Percentiles rank a stretch among this genome's conserved stretches.
These are phyloP conservation scores for Steinernema carpocapsae DNA, from an alignment of 2,888 invertebrate genomes.

Conservation along the genomic window DNA sequence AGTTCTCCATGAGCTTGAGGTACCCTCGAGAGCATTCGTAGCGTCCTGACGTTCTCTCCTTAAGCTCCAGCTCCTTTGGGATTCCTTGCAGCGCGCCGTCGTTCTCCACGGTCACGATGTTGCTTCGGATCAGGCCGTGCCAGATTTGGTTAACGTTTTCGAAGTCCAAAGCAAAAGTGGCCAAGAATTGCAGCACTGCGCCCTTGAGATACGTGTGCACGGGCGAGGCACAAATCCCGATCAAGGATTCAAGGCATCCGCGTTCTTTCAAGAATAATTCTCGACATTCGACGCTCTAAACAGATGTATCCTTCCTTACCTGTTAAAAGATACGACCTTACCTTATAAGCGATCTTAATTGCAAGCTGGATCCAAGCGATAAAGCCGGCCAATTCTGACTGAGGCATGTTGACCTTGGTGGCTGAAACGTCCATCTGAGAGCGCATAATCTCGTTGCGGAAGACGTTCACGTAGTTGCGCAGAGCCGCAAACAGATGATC, in stretches of 20 bases:
- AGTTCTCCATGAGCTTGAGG: slow-evolving; percentile 12
- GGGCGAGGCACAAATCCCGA: not conserved
- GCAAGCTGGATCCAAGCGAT: not conserved
- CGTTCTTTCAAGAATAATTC: not conserved
- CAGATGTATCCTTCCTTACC: too few species aligned
- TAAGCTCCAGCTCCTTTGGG: not conserved
- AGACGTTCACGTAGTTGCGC: not conserved
- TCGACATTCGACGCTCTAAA: not conserved
- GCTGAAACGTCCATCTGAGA: not conserved
- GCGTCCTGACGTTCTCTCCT: not conserved
- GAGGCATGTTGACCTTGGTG: not conserved
- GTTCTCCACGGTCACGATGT: not conserved
- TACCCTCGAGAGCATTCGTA: not conserved
- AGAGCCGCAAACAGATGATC: not conserved
- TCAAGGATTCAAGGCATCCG: not conserved
- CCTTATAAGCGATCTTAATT: too few species aligned
- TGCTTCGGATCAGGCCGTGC: not conserved
- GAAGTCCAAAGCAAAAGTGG: not conserved
- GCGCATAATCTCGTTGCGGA: not conserved
- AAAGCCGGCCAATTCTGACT: not conserved
- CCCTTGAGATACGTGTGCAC: slow-evolving; percentile 10
- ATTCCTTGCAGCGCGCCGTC: not conserved
- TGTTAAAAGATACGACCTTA: too few species aligned
- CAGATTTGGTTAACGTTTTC: not conserved
- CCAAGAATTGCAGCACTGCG: slow-evolving; percentile 12